A percentile compares a stretch with the other conserved stretches of the same genome.
Conservation (phyloP, 2,888 invertebrate species). For the Pyrochroa serraticornis region DNA sequence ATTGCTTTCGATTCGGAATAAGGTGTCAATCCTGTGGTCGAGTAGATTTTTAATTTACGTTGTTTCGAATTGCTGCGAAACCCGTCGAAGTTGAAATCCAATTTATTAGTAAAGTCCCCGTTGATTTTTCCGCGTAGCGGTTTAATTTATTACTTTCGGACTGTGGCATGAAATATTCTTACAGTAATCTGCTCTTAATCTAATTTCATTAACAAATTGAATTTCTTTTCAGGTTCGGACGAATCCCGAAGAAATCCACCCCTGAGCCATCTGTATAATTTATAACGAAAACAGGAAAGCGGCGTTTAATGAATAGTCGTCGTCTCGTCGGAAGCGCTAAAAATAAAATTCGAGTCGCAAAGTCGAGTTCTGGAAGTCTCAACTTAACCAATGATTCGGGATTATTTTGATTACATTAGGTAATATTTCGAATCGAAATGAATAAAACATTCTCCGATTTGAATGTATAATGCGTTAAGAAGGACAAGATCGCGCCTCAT, state of each 20-base stretch:
- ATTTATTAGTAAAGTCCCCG: too few relatives aligned
- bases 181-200: slow-evolving; percentile 24
- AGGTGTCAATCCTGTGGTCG: too few relatives aligned
- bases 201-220: slow-evolving; percentile 42
- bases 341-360: slow-evolving; percentile 4
- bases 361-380: not conserved
- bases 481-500: slow-evolving; percentile 38
- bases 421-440: slow-evolving; percentile 29
- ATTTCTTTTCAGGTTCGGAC: slow-evolving; percentile 37
- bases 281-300: slow-evolving; percentile 22
- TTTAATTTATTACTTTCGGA: slow-evolving; percentile 13
- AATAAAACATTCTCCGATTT: slow-evolving; percentile 40
- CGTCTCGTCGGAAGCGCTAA: slow-evolving; percentile 3
- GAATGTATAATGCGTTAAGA: slow-evolving; percentile 37
- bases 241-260: slow-evolving; percentile 9
- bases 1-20: too few relatives aligned
- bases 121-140: too few relatives aligned
- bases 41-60: too few relatives aligned
- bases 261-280: slow-evolving; percentile 27
- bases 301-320: slow-evolving; percentile 3
- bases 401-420: slow-evolving; percentile 22
- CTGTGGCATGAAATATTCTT: slow-evolving; percentile 7
- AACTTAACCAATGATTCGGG: not conserved
- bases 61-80: too few relatives aligned
- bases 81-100: too few relatives aligned